Base-by-base conservation (phyloP, 2,888 invertebrate genomes). In the Xanthostigma xanthostigma region DNA sequence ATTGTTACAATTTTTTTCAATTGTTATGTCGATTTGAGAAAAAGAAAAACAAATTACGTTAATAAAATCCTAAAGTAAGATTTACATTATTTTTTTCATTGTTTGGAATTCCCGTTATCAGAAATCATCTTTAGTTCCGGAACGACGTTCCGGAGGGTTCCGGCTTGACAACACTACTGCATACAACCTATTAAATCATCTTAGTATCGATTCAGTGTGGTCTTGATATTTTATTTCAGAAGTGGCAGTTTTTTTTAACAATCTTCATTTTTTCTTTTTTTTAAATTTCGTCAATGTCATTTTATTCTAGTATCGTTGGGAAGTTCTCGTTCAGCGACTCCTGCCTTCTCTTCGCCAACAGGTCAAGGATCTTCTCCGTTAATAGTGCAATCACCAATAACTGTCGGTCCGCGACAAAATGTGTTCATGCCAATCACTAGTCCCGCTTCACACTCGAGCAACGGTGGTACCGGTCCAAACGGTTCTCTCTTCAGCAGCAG, bases 291-390 rank as follows among this genome's bases (percentile, higher is more conserved):
- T 37, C 35, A 40, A n/a, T 41, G 11, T 9, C 27, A n/a, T 53
- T 55, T 54, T 58, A 45, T 64, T 68, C 4, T 68, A 86, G 93
- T 94, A 57, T 94, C 93, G 11, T 72, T 95, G 58, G 90, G 93
- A 57, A 92, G 91, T 65, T 93, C 94, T 12, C 79, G 93, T 51
- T 92, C 94, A 39, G 91, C 89, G 46, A 92, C 93, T 45, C 93
- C 93, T 44, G 89, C 91, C 37, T 91, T 88, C 63, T 86, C 89
- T 40, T 80, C 83, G 45, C 81, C 83, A 49, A 81, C 78, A 50
- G 79, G 79, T 51, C 79, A 79, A 58, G 76, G 76, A 36, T 76
- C 79, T 45, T 82, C 82, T 5, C 78, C 81, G 17, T 71, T 79
- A 57, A 78, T 78, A 57, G 73, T 74, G 69, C 78, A 81, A 62